Percentiles rank a stretch among this genome's conserved stretches.
Conservation (phyloP, 2,113 vertebrate species). For the Fulica atra region DNA sequence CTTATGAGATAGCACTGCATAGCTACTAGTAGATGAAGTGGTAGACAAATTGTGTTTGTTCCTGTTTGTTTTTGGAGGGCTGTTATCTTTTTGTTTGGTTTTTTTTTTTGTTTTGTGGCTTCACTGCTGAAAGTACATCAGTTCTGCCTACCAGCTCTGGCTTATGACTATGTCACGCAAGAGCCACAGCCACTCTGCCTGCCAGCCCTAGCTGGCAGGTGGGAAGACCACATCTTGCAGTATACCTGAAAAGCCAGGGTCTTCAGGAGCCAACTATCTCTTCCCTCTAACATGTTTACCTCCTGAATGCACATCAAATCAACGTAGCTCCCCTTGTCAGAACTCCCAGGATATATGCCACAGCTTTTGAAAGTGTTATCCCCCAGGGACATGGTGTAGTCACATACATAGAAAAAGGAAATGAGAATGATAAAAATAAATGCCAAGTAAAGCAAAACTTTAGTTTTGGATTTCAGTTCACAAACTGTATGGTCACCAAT, state of each 20-base stretch:
- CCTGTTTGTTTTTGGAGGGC: not conserved
- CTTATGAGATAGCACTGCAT: not conserved
- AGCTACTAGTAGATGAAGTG: not conserved
- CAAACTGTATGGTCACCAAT: not conserved
- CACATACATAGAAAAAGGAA: not conserved
- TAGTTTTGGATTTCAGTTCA: not conserved
- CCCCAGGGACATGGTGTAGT: not conserved
- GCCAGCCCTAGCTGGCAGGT: not conserved
- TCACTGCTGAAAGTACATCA: not conserved
- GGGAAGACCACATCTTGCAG: not conserved
- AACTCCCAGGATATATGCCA: not conserved
- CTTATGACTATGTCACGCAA: not conserved
- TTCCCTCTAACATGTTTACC: rapidly evolving
- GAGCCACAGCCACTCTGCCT: not conserved
- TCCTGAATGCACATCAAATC: not conserved
- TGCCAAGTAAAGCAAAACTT: not conserved
- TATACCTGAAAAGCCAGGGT: not conserved
- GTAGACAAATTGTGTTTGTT: not conserved
- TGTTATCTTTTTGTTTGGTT: not conserved
- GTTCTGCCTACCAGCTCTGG: not conserved
- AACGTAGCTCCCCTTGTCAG: not conserved
- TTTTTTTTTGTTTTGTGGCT: not conserved
- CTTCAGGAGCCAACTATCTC: not conserved
- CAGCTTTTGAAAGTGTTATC: not conserved
- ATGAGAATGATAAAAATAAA: slow-evolving; percentile 7